phyloP scores from a whole-genome alignment of 2,797 vertebrate species.

The Sebastes hopkinsi region DNA sequence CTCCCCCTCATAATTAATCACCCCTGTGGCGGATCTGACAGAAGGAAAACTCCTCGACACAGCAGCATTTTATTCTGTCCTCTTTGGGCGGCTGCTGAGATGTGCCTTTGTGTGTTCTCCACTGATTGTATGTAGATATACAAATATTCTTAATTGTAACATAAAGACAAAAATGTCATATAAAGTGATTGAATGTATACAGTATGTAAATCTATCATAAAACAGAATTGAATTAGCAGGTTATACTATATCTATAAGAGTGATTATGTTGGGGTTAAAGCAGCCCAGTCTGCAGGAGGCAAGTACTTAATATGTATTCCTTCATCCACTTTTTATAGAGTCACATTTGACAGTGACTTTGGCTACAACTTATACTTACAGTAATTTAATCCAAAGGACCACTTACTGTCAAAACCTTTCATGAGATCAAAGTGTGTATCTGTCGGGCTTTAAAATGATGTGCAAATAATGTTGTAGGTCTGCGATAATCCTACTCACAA shows the following conservation, averaged over 20 bases:
- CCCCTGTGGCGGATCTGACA: conserved; percentile 29
- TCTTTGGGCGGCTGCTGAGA: not conserved
- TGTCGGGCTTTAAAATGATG: not conserved
- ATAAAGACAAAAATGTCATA: not conserved
- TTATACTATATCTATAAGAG: not conserved
- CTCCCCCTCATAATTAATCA: conserved; percentile 59
- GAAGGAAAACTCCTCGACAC: conserved; percentile 35
- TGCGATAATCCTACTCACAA: not conserved
- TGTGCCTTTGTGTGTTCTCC: not conserved
- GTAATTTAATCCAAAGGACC: not conserved
- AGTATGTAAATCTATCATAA: not conserved
- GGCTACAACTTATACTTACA: not conserved
- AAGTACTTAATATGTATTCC: not conserved
- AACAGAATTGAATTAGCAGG: not conserved
- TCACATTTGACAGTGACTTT: not conserved
- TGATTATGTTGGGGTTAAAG: not conserved
- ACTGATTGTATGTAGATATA: not conserved
- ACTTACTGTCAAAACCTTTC: not conserved
- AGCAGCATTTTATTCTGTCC: not conserved
- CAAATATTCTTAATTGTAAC: not conserved
- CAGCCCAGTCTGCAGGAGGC: not conserved
- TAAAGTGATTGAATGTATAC: not conserved
- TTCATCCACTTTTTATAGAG: not conserved
- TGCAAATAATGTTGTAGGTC: not conserved
- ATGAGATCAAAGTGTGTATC: not conserved